phyloP scores from a whole-genome alignment of 2,113 vertebrate species.

The Camelus bactrianus region DNA sequence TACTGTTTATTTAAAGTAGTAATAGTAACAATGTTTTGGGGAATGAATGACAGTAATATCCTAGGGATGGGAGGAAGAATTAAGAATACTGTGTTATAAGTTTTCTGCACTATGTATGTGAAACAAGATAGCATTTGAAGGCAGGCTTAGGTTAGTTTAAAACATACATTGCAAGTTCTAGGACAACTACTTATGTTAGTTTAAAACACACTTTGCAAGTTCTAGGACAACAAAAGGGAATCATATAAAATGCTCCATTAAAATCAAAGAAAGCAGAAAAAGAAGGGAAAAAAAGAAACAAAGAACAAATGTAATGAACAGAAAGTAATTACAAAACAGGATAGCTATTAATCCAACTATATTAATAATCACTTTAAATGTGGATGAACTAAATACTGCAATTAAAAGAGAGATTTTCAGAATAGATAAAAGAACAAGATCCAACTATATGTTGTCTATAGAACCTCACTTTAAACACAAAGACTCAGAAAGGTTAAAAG shows the following conservation, averaged over 20 bases:
- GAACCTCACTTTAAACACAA: slow-evolving; percentile 36
- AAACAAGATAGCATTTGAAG: not conserved
- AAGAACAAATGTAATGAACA: not conserved
- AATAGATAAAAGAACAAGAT: not conserved
- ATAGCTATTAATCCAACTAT: not conserved
- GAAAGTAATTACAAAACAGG: not conserved
- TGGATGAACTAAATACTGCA: not conserved
- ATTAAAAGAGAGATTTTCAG: slow-evolving; percentile 15
- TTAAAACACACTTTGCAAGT: not conserved
- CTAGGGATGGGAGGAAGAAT: not conserved
- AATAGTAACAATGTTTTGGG: not conserved
- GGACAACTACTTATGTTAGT: not conserved
- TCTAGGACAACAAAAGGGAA: slow-evolving; percentile 21
- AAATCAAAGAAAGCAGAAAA: not conserved
- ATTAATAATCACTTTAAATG: not conserved
- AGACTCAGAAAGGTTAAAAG: not conserved
- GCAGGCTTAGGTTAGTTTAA: not conserved
- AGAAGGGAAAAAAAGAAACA: not conserved
- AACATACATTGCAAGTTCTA: not conserved
- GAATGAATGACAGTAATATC: not conserved
- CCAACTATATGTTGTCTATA: not conserved
- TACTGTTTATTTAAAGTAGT: not conserved
- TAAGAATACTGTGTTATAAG: not conserved
- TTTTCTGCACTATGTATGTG: not conserved
- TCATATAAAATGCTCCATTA: not conserved